Percentiles rank a stretch among this genome's conserved stretches.
Evolutionary conservation across 1,140 invertebrate species (phyloP).

Genomic region (Eumeta japonica): DNA sequence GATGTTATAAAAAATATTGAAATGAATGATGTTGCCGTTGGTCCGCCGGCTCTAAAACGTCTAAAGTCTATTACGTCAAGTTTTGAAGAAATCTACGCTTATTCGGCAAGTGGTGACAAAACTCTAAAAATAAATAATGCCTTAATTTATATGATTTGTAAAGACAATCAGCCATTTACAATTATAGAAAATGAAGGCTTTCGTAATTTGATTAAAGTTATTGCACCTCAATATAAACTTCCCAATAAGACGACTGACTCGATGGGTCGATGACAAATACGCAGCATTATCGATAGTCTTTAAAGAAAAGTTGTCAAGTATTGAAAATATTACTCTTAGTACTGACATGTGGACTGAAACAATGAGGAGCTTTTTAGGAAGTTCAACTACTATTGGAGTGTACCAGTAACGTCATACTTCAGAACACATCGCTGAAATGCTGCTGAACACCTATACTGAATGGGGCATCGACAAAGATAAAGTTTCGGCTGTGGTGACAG

Average conservation of each 20-base stretch:
- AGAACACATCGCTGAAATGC: conserved; percentile 24
- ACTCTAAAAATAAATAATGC: too few species aligned
- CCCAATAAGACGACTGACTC: conserved; percentile 26
- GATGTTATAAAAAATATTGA: too few species aligned
- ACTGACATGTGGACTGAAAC: conserved; percentile 26
- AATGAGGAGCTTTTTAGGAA: conserved; percentile 24
- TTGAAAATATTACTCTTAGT: conserved; percentile 17
- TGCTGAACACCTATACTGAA: conserved; percentile 24
- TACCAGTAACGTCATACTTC: conserved; percentile 25
- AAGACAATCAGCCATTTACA: conserved; percentile 32
- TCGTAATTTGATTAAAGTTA: conserved; percentile 26
- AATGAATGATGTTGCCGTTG: too few species aligned
- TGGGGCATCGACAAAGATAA: conserved; percentile 35
- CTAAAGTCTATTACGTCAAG: too few species aligned
- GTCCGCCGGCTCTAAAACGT: too few species aligned
- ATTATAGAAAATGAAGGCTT: conserved; percentile 42
- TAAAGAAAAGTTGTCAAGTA: conserved; percentile 13
- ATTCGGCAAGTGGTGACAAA: conserved; percentile 7
- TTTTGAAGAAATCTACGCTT: background rate
- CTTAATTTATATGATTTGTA: conserved; percentile 36
- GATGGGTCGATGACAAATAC: conserved; percentile 42
- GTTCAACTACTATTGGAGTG: conserved; percentile 20
- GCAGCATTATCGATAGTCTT: conserved; percentile 17
- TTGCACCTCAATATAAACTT: conserved; percentile 32
- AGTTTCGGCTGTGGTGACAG: conserved; percentile 34